phyloP scores from a whole-genome alignment of 2,888 invertebrate genomes.

The Trisateles emortualis region DNA sequence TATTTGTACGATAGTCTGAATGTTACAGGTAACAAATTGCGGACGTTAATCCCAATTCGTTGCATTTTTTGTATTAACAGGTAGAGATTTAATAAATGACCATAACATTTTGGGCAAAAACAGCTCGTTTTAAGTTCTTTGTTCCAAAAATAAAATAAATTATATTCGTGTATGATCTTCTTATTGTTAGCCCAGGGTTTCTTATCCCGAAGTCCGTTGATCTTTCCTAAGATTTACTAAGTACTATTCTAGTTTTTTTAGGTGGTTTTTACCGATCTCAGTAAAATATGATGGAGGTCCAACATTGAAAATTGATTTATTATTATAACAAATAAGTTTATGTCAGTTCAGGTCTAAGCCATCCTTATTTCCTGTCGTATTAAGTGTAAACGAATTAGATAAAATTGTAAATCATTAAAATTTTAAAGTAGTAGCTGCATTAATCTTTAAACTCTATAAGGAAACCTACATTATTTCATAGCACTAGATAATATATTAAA shows the following conservation, averaged over 20 bases:
- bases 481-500: background rate
- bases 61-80: background rate
- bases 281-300: no score
- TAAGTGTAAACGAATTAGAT: background rate
- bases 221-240: no score
- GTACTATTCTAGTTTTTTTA: no score
- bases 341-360: no score
- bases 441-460: background rate
- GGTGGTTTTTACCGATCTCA: no score
- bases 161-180: no score
- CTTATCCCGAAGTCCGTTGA: no score
- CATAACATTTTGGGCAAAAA: background rate
- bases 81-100: background rate
- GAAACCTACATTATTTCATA: background rate
- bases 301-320: no score
- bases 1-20: conserved; percentile 18
- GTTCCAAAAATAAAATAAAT: no score
- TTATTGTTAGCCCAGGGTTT: no score
- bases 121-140: background rate
- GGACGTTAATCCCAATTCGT: background rate
- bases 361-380: no score
- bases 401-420: background rate
- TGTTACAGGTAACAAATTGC: conserved; percentile 6
- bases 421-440: background rate
- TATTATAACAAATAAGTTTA: no score